Percentiles rank a stretch among this genome's conserved stretches.
Conservation (phyloP, 1,140 invertebrate species). For the Drosophila malerkotliana region DNA sequence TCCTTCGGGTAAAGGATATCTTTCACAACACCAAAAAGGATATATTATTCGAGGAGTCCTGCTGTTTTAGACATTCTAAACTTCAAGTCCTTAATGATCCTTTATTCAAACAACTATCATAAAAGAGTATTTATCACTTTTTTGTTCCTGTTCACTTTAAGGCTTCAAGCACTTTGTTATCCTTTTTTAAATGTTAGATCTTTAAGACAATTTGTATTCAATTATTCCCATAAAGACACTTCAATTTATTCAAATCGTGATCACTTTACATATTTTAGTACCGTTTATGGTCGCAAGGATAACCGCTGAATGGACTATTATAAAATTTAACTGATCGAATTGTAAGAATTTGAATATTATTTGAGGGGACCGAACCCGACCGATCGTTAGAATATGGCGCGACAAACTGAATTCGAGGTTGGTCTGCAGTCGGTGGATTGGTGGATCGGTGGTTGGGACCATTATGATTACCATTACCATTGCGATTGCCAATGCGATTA, state of each 20-base stretch:
- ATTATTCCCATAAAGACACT: not conserved
- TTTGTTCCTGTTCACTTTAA: not conserved
- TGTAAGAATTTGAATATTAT: constrained; percentile 6
- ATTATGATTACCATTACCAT: constrained; percentile 58
- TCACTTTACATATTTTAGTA: constrained; percentile 7
- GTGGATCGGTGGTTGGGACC: constrained; percentile 54
- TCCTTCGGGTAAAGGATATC: not conserved
- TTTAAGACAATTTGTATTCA: not conserved
- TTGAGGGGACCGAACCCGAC: constrained; percentile 59
- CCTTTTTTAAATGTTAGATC: not conserved
- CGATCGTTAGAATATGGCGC: constrained; percentile 82
- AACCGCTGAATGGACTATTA: not conserved
- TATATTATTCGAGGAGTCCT: not conserved
- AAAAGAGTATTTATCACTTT: not conserved
- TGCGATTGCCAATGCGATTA: constrained; percentile 59
- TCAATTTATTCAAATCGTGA: not conserved
- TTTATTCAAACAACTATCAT: not conserved
- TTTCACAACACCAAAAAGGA: not conserved
- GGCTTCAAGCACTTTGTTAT: not conserved
- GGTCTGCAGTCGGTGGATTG: constrained; percentile 44
- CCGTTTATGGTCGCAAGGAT: constrained; percentile 40
- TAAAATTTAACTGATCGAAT: constrained; percentile 11
- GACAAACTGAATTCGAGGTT: constrained; percentile 72
- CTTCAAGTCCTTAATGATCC: not conserved
- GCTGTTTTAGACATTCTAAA: not conserved